Conservation (phyloP, 2,797 vertebrate genomes). For the Oreonectes daqikongensis region DNA sequence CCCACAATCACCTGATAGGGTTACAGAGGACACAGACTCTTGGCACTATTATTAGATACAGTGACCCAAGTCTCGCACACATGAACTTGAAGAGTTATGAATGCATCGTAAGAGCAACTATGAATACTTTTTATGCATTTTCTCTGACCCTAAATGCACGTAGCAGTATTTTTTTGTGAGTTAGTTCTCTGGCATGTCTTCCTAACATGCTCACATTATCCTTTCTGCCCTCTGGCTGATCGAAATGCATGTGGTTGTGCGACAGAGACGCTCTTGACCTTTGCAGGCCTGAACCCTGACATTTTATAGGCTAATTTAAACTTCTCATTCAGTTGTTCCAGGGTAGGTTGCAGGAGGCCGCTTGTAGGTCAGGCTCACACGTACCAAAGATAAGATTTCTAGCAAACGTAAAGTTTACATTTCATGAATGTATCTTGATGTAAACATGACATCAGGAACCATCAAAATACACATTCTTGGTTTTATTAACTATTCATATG, state of each 20-base stretch:
- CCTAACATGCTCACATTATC: neutral
- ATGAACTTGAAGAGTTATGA: neutral
- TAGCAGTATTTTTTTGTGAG: neutral
- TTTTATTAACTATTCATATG: neutral
- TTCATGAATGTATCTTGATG: neutral
- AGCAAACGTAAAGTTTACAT: neutral
- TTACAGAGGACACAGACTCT: slow-evolving; percentile 4
- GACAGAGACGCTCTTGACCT: slow-evolving; percentile 61
- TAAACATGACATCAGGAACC: neutral
- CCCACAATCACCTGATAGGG: neutral
- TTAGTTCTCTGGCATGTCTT: neutral
- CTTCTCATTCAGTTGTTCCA: slow-evolving; percentile 65
- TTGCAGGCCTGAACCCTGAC: slow-evolving; percentile 77
- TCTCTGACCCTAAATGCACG: too few relatives aligned
- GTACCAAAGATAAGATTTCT: slow-evolving; percentile 16
- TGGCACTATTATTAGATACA: slow-evolving; percentile 20
- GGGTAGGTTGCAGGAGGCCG: slow-evolving; percentile 22
- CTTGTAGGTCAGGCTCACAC: neutral
- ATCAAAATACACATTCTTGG: neutral
- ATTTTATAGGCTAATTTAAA: slow-evolving; percentile 81
- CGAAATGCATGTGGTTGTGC: slow-evolving; percentile 54
- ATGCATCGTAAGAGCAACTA: neutral
- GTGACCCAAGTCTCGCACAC: neutral
- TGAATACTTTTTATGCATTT: neutral
- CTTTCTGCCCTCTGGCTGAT: slow-evolving; percentile 23